phyloP scores from a whole-genome alignment of 2,113 vertebrate species.

The Peromyscus polionotus region DNA sequence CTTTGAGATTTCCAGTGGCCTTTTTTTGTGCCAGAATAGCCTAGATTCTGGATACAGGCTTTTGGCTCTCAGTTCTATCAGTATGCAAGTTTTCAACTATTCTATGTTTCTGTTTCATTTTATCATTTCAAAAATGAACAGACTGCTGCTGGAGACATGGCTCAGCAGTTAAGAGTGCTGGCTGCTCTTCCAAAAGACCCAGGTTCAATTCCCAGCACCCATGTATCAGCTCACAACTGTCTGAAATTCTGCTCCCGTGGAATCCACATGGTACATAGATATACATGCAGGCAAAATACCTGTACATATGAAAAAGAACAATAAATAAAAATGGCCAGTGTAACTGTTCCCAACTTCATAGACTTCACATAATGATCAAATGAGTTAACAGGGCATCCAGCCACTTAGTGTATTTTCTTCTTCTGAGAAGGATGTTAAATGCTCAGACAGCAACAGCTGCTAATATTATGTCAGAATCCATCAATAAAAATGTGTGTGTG shows the following conservation, averaged over 20 bases:
- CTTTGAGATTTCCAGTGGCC: not conserved
- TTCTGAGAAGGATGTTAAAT: not conserved
- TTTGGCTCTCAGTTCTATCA: not conserved
- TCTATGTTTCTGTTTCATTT: not conserved
- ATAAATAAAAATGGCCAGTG: not conserved
- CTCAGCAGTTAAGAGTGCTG: not conserved
- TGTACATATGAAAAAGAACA: not conserved
- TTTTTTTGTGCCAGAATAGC: not conserved
- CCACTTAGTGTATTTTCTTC: not conserved
- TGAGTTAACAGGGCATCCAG: not conserved
- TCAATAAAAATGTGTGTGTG: not conserved
- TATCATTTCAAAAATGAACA: not conserved
- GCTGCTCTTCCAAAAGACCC: not conserved
- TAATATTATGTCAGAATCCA: constrained; percentile 6
- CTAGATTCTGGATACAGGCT: not conserved
- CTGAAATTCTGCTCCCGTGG: not conserved
- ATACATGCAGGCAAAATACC: not conserved
- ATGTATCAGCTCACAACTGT: not conserved
- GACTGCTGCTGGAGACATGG: not conserved
- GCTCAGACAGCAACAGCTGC: not conserved
- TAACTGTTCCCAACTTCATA: not conserved
- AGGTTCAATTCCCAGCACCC: not conserved
- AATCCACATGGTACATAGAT: not conserved
- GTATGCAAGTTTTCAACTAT: not conserved
- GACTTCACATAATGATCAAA: not conserved